phyloP scores from a whole-genome alignment of 2,797 vertebrate species.

The Lindbergichthys nudifrons region DNA sequence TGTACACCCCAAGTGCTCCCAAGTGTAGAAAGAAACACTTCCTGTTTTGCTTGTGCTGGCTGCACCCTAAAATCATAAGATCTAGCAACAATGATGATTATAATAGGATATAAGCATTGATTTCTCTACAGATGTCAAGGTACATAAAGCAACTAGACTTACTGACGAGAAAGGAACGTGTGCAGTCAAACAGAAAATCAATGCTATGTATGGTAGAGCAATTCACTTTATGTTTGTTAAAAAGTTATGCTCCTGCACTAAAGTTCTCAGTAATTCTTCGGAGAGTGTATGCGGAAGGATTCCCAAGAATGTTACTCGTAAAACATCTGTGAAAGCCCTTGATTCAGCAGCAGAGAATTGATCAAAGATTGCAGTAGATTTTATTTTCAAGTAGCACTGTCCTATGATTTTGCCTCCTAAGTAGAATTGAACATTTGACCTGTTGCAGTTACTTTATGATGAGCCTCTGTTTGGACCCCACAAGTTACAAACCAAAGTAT shows the following conservation, averaged over 20 bases:
- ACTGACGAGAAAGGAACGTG: not conserved
- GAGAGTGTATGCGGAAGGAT: not conserved
- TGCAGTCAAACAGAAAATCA: not conserved
- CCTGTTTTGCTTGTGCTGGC: not conserved
- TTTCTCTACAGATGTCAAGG: slow-evolving; percentile 2
- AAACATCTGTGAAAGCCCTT: slow-evolving; percentile 29
- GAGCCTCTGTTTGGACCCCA: slow-evolving; percentile 1
- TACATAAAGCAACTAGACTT: not conserved
- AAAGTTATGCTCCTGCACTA: slow-evolving; percentile 7
- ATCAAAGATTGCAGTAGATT: slow-evolving; percentile 11
- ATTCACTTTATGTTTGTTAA: not conserved
- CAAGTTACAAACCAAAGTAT: slow-evolving; percentile 30
- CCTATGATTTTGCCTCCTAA: slow-evolving; percentile 5
- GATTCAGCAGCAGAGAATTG: slow-evolving; percentile 31
- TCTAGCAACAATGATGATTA: not conserved
- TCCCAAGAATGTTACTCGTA: not conserved
- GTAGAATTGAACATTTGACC: slow-evolving; percentile 12
- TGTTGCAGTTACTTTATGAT: slow-evolving; percentile 1
- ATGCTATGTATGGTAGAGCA: not conserved
- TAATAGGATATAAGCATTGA: not conserved
- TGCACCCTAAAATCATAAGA: not conserved
- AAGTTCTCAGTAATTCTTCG: slow-evolving; percentile 3
- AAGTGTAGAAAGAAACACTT: not conserved
- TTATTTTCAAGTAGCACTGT: not conserved
- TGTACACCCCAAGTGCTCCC: not conserved